Base-by-base conservation (phyloP, 2,888 invertebrate species). In the Parapristionchus giblindavisi region DNA sequence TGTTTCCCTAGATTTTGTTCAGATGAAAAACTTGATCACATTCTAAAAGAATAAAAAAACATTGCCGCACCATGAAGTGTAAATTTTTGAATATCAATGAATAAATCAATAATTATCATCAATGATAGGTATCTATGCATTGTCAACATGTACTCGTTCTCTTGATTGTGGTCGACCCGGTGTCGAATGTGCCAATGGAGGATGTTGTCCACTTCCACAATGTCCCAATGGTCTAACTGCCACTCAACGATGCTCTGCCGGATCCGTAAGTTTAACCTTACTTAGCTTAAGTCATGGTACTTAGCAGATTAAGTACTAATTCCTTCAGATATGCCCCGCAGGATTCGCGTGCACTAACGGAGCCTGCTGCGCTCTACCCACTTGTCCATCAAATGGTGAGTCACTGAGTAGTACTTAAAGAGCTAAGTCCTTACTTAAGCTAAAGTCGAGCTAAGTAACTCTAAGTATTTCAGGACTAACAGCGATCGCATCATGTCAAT, bases 131-230 rank as follows among this genome's bases (percentile, higher is more conserved):
- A 56, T 75, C 52, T 63, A 56, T 27, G 58, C 72, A 3, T 60
- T 72, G 21, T 72, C 72, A 0, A 72, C 72, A 11, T 84, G 84
- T 75, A 80, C 83, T 2, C 76, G 84, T 40, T 80, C 81, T 2
- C 75, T 84, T 6, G 83, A 84, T 40, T 84, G 84, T 66, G 84
- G 84, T 60, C 76, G 83, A 60, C 77, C 80, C 2, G 84, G 84
- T n/a, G 80, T 83, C 14, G 83, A 84, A 74, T 75, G 77, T 34
- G 75, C 72, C n/a, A 75, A 72, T 38, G 75, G 52, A 17, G 66
- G 82, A 36, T 87, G 86, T 68, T 87, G 87, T 51, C 80, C 85
- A 14, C 78, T 86, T 8, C 86, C 87, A 24, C 74, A 75, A 32
- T 87, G 87, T 75, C 80, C 84, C 21, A 78, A 76, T 66, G 87